These are phyloP conservation scores for Chesias legatella DNA, from an alignment of 2,888 invertebrate species.

Conservation along the genomic window DNA sequence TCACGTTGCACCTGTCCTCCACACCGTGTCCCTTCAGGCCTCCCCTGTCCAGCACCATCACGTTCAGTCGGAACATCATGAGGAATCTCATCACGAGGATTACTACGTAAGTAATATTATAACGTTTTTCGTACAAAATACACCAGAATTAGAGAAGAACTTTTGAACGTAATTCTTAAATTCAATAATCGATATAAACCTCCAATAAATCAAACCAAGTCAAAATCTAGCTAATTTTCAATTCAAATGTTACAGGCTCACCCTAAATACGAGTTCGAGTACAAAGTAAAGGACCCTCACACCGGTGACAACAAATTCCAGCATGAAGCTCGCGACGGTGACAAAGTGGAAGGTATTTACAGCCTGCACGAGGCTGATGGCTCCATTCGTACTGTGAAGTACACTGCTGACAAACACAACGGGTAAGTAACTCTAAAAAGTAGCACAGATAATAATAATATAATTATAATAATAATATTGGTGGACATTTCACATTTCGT, in stretches of 20 bases:
- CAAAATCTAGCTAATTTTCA: background rate
- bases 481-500: too few species aligned
- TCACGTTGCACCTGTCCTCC: constrained; percentile 36
- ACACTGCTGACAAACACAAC: constrained; percentile 69
- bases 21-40: constrained; percentile 30
- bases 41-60: constrained; percentile 36
- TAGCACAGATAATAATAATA: too few species aligned
- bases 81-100: constrained; percentile 39
- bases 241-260: constrained; percentile 47
- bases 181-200: too few species aligned
- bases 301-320: constrained; percentile 80
- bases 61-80: constrained; percentile 23
- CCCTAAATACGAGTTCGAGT: constrained; percentile 76
- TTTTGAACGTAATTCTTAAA: too few species aligned
- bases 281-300: constrained; percentile 75
- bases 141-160: too few species aligned
- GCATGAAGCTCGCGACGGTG: constrained; percentile 76
- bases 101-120: constrained; percentile 52
- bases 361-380: constrained; percentile 53
- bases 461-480: too few species aligned
- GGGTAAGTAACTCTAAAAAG: too few species aligned
- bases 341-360: constrained; percentile 71
- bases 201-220: too few species aligned
- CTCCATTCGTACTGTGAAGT: constrained; percentile 54
- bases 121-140: too few species aligned